Conservation (phyloP, 2,797 vertebrate species). For the Tolypeutes matacus region DNA sequence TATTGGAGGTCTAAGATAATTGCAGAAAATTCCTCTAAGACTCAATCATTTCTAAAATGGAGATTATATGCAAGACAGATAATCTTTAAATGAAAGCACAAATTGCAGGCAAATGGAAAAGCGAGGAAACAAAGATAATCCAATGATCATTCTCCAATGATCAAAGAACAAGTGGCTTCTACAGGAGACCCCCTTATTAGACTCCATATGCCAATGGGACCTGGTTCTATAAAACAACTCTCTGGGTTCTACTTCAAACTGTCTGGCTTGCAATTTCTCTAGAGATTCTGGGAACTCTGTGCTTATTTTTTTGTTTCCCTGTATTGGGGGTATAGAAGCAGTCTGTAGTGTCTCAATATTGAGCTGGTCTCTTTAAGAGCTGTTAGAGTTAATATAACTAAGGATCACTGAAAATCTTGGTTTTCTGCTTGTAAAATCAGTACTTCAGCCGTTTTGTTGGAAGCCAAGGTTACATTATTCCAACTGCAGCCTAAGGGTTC, state of each 20-base stretch:
- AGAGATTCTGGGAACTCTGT: background rate
- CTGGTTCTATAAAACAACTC: too few species aligned
- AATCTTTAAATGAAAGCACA: too few species aligned
- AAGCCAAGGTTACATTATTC: background rate
- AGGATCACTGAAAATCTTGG: background rate
- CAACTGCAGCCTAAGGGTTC: background rate
- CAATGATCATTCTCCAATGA: too few species aligned
- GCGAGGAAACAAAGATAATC: too few species aligned
- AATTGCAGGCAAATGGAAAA: too few species aligned
- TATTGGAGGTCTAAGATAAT: too few species aligned
- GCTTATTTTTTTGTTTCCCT: background rate
- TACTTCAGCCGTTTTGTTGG: background rate
- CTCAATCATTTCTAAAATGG: too few species aligned
- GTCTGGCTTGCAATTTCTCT: background rate
- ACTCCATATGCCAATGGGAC: too few species aligned
- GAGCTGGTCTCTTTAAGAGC: background rate
- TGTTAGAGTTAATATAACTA: background rate
- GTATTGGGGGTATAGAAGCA: background rate
- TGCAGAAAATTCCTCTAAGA: too few species aligned
- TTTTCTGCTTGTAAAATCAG: constrained; percentile 16
- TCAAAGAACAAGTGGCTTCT: too few species aligned
- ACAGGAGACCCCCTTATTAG: too few species aligned
- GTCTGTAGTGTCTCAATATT: background rate
- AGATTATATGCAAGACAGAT: too few species aligned
- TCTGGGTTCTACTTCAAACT: background rate